These are phyloP conservation scores for Callyntrura guangdongensis DNA, from an alignment of 2,888 invertebrate species.

Conservation along the genomic window DNA sequence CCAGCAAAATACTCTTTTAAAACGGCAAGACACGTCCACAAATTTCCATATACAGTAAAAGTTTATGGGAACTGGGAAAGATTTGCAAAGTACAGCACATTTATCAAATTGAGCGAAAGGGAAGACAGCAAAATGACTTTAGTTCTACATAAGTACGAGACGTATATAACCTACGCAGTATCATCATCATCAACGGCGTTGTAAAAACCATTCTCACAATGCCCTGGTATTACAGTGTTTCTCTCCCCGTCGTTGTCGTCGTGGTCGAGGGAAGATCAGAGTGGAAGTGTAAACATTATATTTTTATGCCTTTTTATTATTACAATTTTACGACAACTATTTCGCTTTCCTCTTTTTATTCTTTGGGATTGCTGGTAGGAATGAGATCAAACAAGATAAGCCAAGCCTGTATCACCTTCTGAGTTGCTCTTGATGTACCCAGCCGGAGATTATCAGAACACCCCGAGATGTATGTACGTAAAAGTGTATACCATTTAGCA, in stretches of 20 bases:
- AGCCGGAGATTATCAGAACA: background rate
- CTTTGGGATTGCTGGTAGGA: slow-evolving; percentile 7
- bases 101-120: background rate
- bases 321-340: slow-evolving; percentile 46
- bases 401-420: background rate
- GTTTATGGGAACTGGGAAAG: slow-evolving; percentile 10
- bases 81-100: slow-evolving; percentile 40
- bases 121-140: background rate
- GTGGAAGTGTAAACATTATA: slow-evolving; percentile 47
- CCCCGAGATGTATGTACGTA: background rate
- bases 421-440: slow-evolving; percentile 24
- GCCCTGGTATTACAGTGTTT: slow-evolving; percentile 7
- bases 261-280: background rate
- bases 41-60: slow-evolving; percentile 63
- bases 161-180: background rate
- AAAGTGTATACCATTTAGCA: background rate
- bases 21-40: slow-evolving; percentile 45
- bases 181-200: background rate
- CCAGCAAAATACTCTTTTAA: slow-evolving; percentile 28
- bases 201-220: slow-evolving; percentile 34
- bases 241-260: background rate
- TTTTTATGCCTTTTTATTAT: slow-evolving; percentile 51
- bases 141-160: background rate
- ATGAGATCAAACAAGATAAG: slow-evolving; percentile 51
- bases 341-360: slow-evolving; percentile 33